phyloP scores from a whole-genome alignment of 2,113 vertebrate species.

The human region GRCh38 chr6:127122501-127123000 shows the following conservation, averaged over 20 bases:
- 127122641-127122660: background rate
- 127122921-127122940: constrained; percentile 29
- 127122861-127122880: background rate
- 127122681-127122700: background rate
- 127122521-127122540: background rate
- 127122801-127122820: background rate
- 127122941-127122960: constrained; percentile 9
- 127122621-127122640: background rate
- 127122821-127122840: background rate
- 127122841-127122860: background rate
- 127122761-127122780: background rate
- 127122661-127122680: background rate
- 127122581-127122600: background rate
- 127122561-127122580: background rate
- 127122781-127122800: background rate
- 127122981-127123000: background rate
- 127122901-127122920: background rate
- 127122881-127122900: background rate
- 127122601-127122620: background rate
- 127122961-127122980: background rate
- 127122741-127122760: background rate
- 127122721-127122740: background rate
- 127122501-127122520: background rate
- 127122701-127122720: background rate
- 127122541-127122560: background rate